These are phyloP conservation scores for Caenorhabditis remanei DNA, from an alignment of 1,140 invertebrate genomes.

Conservation along the genomic window DNA sequence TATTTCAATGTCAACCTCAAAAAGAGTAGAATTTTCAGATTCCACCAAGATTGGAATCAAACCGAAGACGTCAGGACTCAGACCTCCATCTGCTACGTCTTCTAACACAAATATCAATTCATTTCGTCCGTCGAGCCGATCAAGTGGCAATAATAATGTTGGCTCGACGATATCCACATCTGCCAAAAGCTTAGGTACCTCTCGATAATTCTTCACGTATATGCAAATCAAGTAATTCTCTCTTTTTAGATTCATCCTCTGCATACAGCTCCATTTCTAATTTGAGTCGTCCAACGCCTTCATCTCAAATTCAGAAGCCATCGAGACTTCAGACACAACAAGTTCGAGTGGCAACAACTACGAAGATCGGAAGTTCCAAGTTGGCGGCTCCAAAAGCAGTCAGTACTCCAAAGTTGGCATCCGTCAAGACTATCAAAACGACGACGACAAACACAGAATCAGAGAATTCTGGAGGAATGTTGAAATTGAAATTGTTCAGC, in stretches of 20 bases:
- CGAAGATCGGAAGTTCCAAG: conserved; percentile 38
- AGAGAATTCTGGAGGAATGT: conserved; percentile 1
- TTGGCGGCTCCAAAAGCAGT: conserved; percentile 40
- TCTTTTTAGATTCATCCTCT: conserved; percentile 23
- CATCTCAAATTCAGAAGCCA: conserved; percentile 29
- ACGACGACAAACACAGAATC: not conserved
- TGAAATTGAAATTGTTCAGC: conserved; percentile 38
- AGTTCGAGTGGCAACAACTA: conserved; percentile 37
- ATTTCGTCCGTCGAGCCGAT: conserved; percentile 46
- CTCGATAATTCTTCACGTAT: not conserved
- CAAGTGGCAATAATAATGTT: conserved; percentile 49
- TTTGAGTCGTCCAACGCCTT: conserved; percentile 30
- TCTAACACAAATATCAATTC: not conserved
- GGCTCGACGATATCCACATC: conserved; percentile 42
- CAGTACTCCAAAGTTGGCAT: conserved; percentile 22
- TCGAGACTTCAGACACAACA: conserved; percentile 24
- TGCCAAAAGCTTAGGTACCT: conserved; percentile 35
- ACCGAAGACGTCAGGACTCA: conserved; percentile 38
- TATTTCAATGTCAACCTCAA: not conserved
- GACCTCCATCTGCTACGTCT: conserved; percentile 18
- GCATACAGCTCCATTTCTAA: conserved; percentile 21
- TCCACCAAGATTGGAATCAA: conserved; percentile 39
- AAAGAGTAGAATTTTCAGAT: conserved; percentile 1
- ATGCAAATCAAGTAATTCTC: not conserved
- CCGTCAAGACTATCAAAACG: conserved; percentile 34